Evolutionary conservation across 1,140 invertebrate genomes (phyloP).

Genomic region (Cotesia glomerata): DNA sequence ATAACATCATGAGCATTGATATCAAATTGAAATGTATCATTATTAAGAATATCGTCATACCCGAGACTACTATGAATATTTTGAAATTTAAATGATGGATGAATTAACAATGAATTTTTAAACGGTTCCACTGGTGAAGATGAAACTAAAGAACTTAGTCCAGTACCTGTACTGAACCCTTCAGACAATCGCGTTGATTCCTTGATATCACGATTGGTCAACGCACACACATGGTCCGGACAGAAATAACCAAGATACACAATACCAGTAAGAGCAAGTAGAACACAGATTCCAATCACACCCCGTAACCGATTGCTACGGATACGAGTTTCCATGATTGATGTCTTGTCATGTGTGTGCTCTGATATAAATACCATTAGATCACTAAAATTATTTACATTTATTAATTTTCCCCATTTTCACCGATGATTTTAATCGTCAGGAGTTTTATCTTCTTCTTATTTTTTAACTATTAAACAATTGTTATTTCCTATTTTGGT

Average conservation of each 20-base stretch:
- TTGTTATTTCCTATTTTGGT: too few species aligned
- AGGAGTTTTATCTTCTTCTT: too few species aligned
- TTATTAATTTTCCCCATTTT: conserved; percentile 49
- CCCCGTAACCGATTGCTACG: conserved; percentile 68
- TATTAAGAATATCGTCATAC: conserved; percentile 80
- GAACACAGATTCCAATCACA: conserved; percentile 78
- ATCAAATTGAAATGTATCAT: conserved; percentile 86
- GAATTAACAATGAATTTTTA: conserved; percentile 51
- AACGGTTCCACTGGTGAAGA: conserved; percentile 49
- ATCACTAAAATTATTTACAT: conserved; percentile 43
- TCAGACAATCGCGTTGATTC: conserved; percentile 56
- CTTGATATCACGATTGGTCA: conserved; percentile 70
- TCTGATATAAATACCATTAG: conserved; percentile 46
- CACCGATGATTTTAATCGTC: conserved; percentile 41
- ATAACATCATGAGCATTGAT: conserved; percentile 94
- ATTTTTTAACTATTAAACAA: too few species aligned
- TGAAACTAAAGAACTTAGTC: conserved; percentile 67
- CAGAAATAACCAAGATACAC: conserved; percentile 88
- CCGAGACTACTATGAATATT: conserved; percentile 61
- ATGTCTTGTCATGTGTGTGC: conserved; percentile 41
- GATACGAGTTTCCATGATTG: conserved; percentile 55
- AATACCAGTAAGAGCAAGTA: conserved; percentile 80
- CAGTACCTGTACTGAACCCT: conserved; percentile 48
- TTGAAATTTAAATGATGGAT: conserved; percentile 58
- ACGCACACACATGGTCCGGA: conserved; percentile 82